A percentile compares a stretch with the other conserved stretches of the same genome.
These are phyloP conservation scores for Ardeotis arabs DNA, from an alignment of 2,113 vertebrate genomes.

Conservation along the genomic window DNA sequence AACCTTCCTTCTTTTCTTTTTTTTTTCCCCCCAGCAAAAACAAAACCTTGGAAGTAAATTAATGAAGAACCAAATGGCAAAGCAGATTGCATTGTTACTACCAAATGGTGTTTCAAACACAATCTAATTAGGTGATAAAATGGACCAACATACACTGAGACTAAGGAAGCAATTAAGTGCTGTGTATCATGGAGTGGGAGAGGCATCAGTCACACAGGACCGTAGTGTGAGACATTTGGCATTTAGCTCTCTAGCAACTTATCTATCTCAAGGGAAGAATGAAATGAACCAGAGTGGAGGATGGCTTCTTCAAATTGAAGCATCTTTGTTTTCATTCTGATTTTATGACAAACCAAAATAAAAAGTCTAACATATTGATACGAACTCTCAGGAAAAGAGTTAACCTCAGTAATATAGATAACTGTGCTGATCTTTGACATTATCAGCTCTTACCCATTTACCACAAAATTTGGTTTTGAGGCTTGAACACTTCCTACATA, in stretches of 20 bases:
- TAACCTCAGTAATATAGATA: not conserved
- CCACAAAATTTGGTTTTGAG: not conserved
- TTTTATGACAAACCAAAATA: not conserved
- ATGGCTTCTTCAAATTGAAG: not conserved
- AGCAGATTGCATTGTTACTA: constrained; percentile 37
- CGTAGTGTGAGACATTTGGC: not conserved
- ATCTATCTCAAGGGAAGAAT: not conserved
- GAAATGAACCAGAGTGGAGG: not conserved
- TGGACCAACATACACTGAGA: constrained; percentile 12
- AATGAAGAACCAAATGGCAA: constrained; percentile 53
- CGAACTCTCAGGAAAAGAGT: not conserved
- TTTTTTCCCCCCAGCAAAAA: not conserved
- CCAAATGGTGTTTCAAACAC: constrained; percentile 46
- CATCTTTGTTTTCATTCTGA: not conserved
- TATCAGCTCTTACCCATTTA: not conserved
- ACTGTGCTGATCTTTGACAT: not conserved
- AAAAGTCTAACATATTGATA: not conserved
- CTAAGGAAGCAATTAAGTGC: constrained; percentile 28
- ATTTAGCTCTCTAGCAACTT: not conserved
- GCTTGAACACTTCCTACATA: not conserved
- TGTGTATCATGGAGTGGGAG: not conserved
- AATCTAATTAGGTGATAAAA: constrained; percentile 53
- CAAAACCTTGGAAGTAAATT: not conserved
- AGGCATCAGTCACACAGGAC: not conserved
- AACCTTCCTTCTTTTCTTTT: not conserved